phyloP scores from a whole-genome alignment of 2,797 vertebrate genomes.

The Pampus argenteus region DNA sequence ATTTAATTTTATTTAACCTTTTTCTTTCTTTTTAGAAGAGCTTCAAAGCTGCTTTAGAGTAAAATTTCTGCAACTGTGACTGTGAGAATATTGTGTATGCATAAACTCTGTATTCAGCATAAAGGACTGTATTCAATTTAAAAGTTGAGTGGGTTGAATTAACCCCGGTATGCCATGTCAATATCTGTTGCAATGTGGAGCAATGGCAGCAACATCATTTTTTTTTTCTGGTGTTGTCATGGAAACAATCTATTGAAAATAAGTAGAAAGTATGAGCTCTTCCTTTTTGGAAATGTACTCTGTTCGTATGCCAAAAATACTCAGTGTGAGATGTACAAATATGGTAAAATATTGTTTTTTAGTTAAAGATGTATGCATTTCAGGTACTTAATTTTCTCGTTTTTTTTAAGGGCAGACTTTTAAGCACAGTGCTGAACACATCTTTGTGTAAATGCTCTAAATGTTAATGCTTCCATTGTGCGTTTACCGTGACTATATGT shows the following conservation, averaged over 20 bases:
- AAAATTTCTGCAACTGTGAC: constrained; percentile 18
- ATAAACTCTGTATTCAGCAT: neutral
- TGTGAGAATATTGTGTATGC: constrained; percentile 8
- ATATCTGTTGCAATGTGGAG: constrained; percentile 28
- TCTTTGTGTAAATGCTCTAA: constrained; percentile 30
- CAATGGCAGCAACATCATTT: constrained; percentile 46
- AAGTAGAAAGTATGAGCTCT: constrained; percentile 26
- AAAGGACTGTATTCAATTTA: constrained; percentile 19
- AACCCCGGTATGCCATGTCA: constrained; percentile 25
- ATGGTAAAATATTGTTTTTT: constrained; percentile 10
- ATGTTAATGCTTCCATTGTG: constrained; percentile 13
- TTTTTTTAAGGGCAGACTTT: constrained; percentile 11
- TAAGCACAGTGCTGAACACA: neutral
- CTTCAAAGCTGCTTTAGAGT: constrained; percentile 52
- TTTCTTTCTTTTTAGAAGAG: constrained; percentile 32
- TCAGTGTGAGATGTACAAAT: constrained; percentile 13
- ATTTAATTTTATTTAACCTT: constrained; percentile 50
- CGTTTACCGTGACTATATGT: constrained; percentile 9
- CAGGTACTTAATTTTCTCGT: neutral
- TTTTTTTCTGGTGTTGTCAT: constrained; percentile 66
- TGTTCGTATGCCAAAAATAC: constrained; percentile 31
- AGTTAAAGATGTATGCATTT: constrained; percentile 30
- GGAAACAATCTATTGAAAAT: constrained; percentile 54
- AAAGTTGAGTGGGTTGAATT: constrained; percentile 29
- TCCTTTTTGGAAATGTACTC: constrained; percentile 30